These are phyloP conservation scores for Drosophila setosimentum DNA, from an alignment of 2,888 invertebrate species.

Conservation along the genomic window DNA sequence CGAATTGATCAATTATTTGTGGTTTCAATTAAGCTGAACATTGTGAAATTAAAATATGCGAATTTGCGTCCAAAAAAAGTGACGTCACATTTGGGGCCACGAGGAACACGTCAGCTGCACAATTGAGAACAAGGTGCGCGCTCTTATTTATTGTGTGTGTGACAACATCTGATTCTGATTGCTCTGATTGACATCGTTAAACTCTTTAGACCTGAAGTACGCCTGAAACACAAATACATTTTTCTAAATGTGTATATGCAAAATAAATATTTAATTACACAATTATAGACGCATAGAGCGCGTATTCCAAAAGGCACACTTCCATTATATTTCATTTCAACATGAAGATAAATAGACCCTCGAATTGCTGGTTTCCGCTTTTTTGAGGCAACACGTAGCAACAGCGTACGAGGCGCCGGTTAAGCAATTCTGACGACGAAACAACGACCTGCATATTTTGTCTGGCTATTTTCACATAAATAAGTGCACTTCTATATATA, in stretches of 20 bases:
- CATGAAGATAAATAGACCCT: conserved; percentile 11
- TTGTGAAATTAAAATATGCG: conserved; percentile 29
- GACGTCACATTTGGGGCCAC: conserved; percentile 49
- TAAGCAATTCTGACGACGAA: neutral
- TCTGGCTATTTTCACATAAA: conserved; percentile 7
- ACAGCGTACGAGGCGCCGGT: conserved; percentile 28
- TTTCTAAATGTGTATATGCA: neutral
- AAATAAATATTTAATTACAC: conserved; percentile 17
- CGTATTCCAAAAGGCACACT: conserved; percentile 43
- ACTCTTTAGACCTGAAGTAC: conserved; percentile 19
- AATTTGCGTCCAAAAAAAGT: conserved; percentile 17
- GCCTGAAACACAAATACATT: neutral
- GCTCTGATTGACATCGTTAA: conserved; percentile 38
- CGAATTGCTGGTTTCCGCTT: conserved; percentile 47
- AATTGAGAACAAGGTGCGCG: conserved; percentile 45
- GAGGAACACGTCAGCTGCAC: conserved; percentile 60
- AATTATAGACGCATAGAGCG: conserved; percentile 2
- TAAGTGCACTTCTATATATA: conserved; percentile 3
- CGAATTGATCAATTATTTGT: neutral
- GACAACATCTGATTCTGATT: conserved; percentile 36
- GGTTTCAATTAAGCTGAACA: conserved; percentile 12
- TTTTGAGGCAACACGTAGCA: conserved; percentile 49
- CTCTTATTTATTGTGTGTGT: conserved; percentile 6
- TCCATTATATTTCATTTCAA: conserved; percentile 3
- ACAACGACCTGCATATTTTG: conserved; percentile 35